Conservation (phyloP, 2,888 invertebrate genomes). For the Apantesis nais region DNA sequence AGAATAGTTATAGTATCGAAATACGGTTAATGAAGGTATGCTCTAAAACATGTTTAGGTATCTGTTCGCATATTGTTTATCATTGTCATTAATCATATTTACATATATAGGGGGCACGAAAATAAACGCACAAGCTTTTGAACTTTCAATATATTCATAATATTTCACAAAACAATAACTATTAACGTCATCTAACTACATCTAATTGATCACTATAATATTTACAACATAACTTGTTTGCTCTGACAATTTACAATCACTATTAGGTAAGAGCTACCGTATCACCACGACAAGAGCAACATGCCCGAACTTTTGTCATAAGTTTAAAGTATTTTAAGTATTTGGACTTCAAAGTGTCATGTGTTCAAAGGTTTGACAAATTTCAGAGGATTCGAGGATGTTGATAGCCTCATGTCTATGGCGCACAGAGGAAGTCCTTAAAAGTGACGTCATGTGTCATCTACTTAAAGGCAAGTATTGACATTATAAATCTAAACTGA, state of each 20-base stretch:
- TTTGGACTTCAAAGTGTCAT: neutral
- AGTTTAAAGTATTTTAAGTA: neutral
- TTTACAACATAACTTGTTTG: constrained; percentile 66
- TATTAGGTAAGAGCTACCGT: neutral
- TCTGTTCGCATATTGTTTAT: too few species aligned
- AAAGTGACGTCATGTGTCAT: constrained; percentile 22
- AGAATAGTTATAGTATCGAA: too few species aligned
- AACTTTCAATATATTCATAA: constrained; percentile 84
- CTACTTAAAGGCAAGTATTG: constrained; percentile 32
- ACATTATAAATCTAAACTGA: constrained; percentile 35
- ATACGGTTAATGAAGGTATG: too few species aligned
- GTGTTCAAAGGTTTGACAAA: neutral
- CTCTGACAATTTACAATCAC: constrained; percentile 26
- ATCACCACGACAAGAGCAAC: neutral
- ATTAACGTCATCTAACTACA: constrained; percentile 69
- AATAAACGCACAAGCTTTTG: constrained; percentile 57
- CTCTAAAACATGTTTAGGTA: too few species aligned
- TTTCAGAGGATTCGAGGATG: neutral
- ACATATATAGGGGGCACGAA: neutral
- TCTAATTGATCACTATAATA: constrained; percentile 69
- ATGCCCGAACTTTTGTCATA: neutral
- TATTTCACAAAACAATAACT: constrained; percentile 83
- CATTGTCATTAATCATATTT: neutral
- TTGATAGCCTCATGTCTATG: neutral
- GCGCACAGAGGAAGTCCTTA: neutral